These are phyloP conservation scores for Meteorus colon DNA, from an alignment of 2,888 invertebrate species.

Conservation along the genomic window DNA sequence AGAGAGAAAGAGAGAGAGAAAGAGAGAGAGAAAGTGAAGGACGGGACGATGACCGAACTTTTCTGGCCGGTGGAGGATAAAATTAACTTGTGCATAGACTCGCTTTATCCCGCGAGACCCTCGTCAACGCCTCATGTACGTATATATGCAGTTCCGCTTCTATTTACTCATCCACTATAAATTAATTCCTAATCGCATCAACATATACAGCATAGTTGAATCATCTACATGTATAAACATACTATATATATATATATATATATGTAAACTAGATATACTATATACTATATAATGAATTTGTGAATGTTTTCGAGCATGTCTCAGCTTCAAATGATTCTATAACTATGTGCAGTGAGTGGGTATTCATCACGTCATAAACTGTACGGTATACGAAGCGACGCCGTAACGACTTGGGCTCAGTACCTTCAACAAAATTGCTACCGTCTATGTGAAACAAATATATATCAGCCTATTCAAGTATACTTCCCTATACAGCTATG, in stretches of 20 bases:
- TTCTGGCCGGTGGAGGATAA: conserved; percentile 51
- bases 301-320: too few relatives aligned
- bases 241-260: too few relatives aligned
- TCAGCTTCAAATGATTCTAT: too few relatives aligned
- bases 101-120: conserved; percentile 31
- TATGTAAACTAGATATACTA: too few relatives aligned
- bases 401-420: too few relatives aligned
- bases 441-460: too few relatives aligned
- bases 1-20: not conserved
- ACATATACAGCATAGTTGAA: not conserved
- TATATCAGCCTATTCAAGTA: not conserved
- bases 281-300: too few relatives aligned
- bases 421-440: too few relatives aligned
- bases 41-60: conserved; percentile 16
- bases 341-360: too few relatives aligned
- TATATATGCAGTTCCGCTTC: conserved; percentile 8
- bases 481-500: not conserved
- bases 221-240: not conserved
- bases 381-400: too few relatives aligned
- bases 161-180: conserved; percentile 37
- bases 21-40: not conserved
- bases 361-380: too few relatives aligned
- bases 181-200: conserved; percentile 47
- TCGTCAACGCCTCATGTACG: conserved; percentile 23
- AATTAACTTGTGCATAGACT: conserved; percentile 58